Conservation (phyloP, 2,888 invertebrate genomes). For the Chironomus riparius region DNA sequence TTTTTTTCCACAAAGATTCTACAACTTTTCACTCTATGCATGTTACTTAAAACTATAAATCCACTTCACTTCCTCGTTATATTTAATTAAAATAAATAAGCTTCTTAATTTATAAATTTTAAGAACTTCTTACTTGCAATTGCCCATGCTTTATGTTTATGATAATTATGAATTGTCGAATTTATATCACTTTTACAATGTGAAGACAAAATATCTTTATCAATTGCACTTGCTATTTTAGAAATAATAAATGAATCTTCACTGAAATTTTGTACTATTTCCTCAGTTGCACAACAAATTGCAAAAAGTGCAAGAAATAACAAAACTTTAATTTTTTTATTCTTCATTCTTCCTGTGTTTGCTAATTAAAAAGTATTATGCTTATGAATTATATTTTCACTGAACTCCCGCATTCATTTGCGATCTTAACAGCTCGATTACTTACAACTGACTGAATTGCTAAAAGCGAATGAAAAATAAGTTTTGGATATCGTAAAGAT, state of each 20-base stretch:
- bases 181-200: slow-evolving; percentile 34
- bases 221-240: not conserved
- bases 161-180: slow-evolving; percentile 34
- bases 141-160: slow-evolving; percentile 34
- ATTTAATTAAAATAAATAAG: too few relatives aligned
- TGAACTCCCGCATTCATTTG: not conserved
- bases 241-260: not conserved
- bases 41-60: not conserved
- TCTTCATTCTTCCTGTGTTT: not conserved
- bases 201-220: not conserved
- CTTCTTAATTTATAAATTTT: not conserved
- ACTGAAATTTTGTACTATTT: not conserved
- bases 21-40: not conserved
- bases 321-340: not conserved
- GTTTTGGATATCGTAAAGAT: too few relatives aligned
- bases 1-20: not conserved
- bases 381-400: not conserved
- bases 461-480: too few relatives aligned
- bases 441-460: not conserved
- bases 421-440: not conserved
- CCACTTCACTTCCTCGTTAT: slow-evolving; percentile 22
- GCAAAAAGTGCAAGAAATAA: not conserved
- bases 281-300: not conserved
- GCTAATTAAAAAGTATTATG: not conserved
- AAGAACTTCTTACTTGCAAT: slow-evolving; percentile 34